Conservation (phyloP, 2,113 vertebrate species). For the Eurystomus gularis region DNA sequence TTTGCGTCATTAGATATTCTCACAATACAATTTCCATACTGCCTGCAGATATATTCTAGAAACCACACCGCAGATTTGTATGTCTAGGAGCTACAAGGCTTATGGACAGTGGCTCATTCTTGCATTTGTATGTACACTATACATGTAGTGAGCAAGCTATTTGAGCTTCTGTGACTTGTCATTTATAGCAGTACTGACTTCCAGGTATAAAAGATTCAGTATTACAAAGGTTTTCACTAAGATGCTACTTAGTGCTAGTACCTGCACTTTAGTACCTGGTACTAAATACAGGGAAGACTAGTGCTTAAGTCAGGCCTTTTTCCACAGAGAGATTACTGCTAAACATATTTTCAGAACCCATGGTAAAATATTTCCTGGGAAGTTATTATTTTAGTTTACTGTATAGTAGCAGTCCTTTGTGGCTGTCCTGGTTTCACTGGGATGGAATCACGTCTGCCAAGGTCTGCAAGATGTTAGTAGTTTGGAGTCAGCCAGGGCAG, state of each 20-base stretch:
- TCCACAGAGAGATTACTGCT: neutral
- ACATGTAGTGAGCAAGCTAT: neutral
- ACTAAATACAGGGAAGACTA: neutral
- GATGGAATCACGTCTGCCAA: neutral
- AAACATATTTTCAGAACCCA: neutral
- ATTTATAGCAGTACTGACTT: neutral
- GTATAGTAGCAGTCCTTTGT: neutral
- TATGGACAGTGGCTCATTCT: neutral
- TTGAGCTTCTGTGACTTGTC: neutral
- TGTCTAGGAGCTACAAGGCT: neutral
- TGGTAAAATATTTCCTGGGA: neutral
- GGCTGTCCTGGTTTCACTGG: neutral
- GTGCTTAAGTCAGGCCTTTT: neutral
- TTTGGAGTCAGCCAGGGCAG: neutral
- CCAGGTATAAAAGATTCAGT: neutral
- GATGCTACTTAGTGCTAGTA: neutral
- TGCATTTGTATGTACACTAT: neutral
- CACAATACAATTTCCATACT: neutral
- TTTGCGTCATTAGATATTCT: neutral
- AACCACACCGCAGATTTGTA: neutral
- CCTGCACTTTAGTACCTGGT: neutral
- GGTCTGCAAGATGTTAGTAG: neutral
- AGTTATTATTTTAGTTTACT: neutral
- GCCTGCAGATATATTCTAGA: neutral
- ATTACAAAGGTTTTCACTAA: neutral